These are phyloP conservation scores for Erebia aethiops DNA, from an alignment of 2,888 invertebrate species.

Conservation along the genomic window DNA sequence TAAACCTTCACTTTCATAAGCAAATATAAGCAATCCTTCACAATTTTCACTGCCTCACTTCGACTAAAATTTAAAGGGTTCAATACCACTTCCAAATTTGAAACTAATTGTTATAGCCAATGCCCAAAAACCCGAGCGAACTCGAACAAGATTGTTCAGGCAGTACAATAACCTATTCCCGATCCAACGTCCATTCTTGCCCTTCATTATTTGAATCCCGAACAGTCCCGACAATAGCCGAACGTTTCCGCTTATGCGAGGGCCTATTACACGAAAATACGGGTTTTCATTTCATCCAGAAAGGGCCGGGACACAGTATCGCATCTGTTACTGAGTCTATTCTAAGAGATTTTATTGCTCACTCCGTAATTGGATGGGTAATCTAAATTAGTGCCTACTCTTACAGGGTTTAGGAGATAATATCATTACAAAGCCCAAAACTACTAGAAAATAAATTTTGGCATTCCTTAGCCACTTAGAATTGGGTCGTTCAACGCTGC, in stretches of 20 bases:
- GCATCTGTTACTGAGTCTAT: conserved; percentile 39
- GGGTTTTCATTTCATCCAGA: conserved; percentile 40
- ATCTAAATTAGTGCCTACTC: conserved; percentile 27
- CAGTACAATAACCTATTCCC: conserved; percentile 37
- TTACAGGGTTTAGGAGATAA: not conserved
- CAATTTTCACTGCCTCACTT: not conserved
- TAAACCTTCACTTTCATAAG: not conserved
- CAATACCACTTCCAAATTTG: not conserved
- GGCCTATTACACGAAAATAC: conserved; percentile 39
- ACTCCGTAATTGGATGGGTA: conserved; percentile 34
- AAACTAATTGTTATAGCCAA: conserved; percentile 14
- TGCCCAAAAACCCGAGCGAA: conserved; percentile 21
- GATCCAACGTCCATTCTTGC: conserved; percentile 38
- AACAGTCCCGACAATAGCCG: conserved; percentile 37
- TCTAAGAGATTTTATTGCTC: conserved; percentile 38
- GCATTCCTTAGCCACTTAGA: not conserved
- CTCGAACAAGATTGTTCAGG: conserved; percentile 32
- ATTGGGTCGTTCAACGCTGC: too few species aligned
- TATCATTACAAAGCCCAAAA: not conserved
- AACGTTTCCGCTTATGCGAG: conserved; percentile 38
- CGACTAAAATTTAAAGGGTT: not conserved
- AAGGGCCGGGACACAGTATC: conserved; percentile 38
- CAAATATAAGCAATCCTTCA: not conserved
- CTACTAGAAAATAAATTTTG: not conserved
- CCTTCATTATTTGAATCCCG: conserved; percentile 41